These are phyloP conservation scores for Coleophora deauratella DNA, from an alignment of 2,888 invertebrate genomes.

Conservation along the genomic window DNA sequence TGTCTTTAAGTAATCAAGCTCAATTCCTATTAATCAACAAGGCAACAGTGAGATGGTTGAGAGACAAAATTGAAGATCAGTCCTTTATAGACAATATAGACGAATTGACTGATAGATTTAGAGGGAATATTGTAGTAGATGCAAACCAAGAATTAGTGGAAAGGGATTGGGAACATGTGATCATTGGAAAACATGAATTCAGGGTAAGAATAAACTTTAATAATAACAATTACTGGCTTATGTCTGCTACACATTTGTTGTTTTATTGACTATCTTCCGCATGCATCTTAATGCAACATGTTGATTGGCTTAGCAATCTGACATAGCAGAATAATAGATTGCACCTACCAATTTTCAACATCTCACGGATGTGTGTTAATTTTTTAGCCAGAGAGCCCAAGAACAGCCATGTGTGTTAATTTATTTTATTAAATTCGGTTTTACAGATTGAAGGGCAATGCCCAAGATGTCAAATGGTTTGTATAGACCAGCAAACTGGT, in stretches of 20 bases:
- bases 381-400: neutral
- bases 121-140: conserved; percentile 91
- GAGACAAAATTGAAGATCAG: conserved; percentile 71
- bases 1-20: conserved; percentile 86
- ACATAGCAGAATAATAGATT: no score
- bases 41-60: conserved; percentile 83
- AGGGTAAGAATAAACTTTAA: conserved; percentile 59
- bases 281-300: no score
- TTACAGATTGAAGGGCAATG: conserved; percentile 85
- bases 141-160: conserved; percentile 85
- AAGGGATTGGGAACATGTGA: conserved; percentile 78
- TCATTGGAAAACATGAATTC: conserved; percentile 78
- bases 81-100: conserved; percentile 66
- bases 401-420: neutral
- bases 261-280: no score
- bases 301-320: no score
- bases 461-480: conserved; percentile 95
- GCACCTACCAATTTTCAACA: no score
- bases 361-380: no score
- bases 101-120: conserved; percentile 83
- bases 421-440: neutral
- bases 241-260: no score
- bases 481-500: conserved; percentile 91
- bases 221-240: neutral
- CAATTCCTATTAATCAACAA: conserved; percentile 88